Conservation (phyloP, 2,797 vertebrate genomes). For the Malacoraja senta region DNA sequence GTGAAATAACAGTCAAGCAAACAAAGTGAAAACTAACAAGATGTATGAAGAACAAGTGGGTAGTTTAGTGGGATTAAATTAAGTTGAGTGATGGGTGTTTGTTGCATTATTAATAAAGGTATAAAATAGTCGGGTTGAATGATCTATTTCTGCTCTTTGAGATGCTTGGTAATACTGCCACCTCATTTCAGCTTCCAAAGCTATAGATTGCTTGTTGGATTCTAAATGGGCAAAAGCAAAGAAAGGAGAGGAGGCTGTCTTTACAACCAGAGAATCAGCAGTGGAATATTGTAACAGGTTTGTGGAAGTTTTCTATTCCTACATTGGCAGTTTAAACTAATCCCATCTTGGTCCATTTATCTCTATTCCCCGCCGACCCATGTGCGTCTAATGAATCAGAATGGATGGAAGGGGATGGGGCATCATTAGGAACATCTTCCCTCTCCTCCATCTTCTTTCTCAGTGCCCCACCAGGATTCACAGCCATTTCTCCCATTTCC, state of each 20-base stretch:
- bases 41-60: background rate
- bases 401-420: background rate
- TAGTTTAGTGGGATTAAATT: background rate
- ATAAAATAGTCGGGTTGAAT: background rate
- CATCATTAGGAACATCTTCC: too few species aligned
- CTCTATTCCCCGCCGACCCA: too few species aligned
- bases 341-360: too few species aligned
- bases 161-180: background rate
- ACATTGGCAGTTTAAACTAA: too few species aligned
- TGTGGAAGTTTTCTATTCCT: constrained; percentile 17
- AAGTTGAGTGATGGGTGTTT: background rate
- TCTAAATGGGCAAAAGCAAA: constrained; percentile 97
- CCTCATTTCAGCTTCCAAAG: constrained; percentile 78
- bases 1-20: background rate
- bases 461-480: too few species aligned
- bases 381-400: background rate
- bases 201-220: constrained; percentile 91
- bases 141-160: background rate
- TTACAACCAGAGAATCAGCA: constrained; percentile 88
- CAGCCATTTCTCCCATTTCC: too few species aligned
- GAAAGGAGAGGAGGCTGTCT: constrained; percentile 89
- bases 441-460: too few species aligned
- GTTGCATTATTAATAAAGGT: too few species aligned
- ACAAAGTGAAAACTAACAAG: background rate
- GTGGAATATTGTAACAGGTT: constrained; percentile 97